Percentiles rank a stretch among this genome's conserved stretches.
phyloP scores from a whole-genome alignment of 1,140 invertebrate genomes.

The Gryon sp. region DNA sequence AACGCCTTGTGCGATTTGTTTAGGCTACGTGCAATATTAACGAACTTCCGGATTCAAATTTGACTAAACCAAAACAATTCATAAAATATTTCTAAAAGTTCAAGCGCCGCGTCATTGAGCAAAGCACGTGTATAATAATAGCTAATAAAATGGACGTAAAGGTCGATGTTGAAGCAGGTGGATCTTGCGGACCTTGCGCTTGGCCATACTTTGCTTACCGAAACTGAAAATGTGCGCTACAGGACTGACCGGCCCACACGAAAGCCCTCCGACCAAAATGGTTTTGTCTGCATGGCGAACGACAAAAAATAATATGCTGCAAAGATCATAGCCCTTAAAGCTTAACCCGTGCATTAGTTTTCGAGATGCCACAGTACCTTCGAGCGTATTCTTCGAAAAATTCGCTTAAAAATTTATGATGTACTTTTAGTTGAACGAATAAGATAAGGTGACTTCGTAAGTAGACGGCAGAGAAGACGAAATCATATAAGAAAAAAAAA shows the following conservation, averaged over 20 bases:
- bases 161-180: conserved; percentile 72
- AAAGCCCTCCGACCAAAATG: conserved; percentile 53
- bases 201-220: conserved; percentile 68
- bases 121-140: conserved; percentile 78
- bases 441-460: background rate
- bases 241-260: conserved; percentile 70
- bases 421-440: conserved; percentile 40
- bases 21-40: conserved; percentile 75
- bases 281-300: conserved; percentile 68
- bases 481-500: background rate
- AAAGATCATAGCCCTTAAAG: conserved; percentile 65
- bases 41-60: conserved; percentile 68
- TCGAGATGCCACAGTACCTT: conserved; percentile 17
- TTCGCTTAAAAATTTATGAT: conserved; percentile 51
- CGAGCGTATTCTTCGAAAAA: conserved; percentile 44
- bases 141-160: conserved; percentile 77
- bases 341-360: conserved; percentile 54
- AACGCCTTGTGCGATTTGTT: conserved; percentile 69
- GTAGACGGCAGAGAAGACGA: too few species aligned
- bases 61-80: conserved; percentile 66
- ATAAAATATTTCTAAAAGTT: conserved; percentile 78
- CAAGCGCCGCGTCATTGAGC: conserved; percentile 56
- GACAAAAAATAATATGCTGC: conserved; percentile 71
- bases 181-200: conserved; percentile 63
- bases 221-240: conserved; percentile 62